These are phyloP conservation scores for Chiloscyllium punctatum DNA, from an alignment of 2,797 vertebrate genomes.

Conservation along the genomic window DNA sequence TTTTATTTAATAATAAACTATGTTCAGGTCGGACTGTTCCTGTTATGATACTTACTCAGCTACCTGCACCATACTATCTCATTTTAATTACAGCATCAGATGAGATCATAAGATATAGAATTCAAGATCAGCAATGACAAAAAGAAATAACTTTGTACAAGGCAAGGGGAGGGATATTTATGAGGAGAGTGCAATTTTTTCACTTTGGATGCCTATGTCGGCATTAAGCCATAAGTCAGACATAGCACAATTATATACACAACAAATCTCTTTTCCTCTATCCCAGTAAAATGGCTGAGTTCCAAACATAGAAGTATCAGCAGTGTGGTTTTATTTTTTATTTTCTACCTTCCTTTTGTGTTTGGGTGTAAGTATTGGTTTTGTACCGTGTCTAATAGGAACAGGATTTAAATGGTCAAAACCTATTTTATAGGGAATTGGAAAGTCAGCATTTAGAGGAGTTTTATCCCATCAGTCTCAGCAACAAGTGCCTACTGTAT, in stretches of 20 bases:
- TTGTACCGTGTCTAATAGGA: background rate
- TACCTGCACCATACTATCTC: constrained; percentile 5
- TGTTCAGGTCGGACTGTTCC: background rate
- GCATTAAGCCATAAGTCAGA: background rate
- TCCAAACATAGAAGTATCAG: background rate
- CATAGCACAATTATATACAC: background rate
- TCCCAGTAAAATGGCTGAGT: background rate
- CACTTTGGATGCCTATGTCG: background rate
- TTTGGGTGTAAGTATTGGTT: background rate
- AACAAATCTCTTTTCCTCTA: background rate
- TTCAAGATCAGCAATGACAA: background rate
- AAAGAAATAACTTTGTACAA: background rate
- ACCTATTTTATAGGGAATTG: background rate
- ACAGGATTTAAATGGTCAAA: background rate
- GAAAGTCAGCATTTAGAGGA: background rate
- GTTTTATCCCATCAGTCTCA: background rate
- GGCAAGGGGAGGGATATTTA: background rate
- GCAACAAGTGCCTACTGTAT: background rate
- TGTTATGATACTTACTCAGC: background rate
- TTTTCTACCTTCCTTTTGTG: background rate
- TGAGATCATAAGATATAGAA: background rate
- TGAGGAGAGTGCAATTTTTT: background rate
- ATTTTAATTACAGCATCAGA: background rate
- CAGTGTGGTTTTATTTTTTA: background rate
- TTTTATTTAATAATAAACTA: background rate